phyloP scores from a whole-genome alignment of 2,797 vertebrate species.

The Echiichthys vipera region DNA sequence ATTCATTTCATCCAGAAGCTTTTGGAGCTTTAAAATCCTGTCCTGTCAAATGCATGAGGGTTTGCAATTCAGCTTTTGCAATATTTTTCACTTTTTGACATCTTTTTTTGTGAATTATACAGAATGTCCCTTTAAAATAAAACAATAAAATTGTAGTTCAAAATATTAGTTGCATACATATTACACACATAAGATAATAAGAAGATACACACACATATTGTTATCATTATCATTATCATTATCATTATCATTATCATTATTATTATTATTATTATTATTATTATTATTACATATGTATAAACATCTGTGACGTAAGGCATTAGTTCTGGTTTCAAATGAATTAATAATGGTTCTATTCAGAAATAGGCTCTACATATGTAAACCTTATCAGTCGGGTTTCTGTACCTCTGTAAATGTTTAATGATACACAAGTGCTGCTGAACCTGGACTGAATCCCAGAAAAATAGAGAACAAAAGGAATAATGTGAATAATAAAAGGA shows the following conservation, averaged over 20 bases:
- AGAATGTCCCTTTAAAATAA: too few relatives aligned
- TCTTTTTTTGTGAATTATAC: too few relatives aligned
- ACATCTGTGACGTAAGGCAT: background rate
- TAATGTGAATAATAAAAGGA: background rate
- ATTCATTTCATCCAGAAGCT: background rate
- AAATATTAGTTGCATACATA: too few relatives aligned
- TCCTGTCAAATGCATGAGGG: background rate
- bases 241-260: too few relatives aligned
- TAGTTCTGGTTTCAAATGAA: background rate
- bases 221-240: too few relatives aligned
- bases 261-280: too few relatives aligned
- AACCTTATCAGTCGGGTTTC: constrained; percentile 3
- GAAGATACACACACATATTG: too few relatives aligned
- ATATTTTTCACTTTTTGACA: too few relatives aligned
- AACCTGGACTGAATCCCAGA: constrained; percentile 4
- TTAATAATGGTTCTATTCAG: background rate
- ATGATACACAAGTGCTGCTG: background rate
- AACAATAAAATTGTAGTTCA: too few relatives aligned
- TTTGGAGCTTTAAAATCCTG: background rate
- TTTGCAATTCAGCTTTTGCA: background rate
- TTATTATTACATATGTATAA: background rate
- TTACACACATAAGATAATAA: too few relatives aligned
- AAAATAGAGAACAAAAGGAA: background rate
- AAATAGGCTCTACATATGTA: background rate
- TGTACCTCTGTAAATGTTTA: constrained; percentile 29